A percentile compares a stretch with the other conserved stretches of the same genome.
phyloP scores from a whole-genome alignment of 1,140 invertebrate species.

The Radopholus similis region DNA sequence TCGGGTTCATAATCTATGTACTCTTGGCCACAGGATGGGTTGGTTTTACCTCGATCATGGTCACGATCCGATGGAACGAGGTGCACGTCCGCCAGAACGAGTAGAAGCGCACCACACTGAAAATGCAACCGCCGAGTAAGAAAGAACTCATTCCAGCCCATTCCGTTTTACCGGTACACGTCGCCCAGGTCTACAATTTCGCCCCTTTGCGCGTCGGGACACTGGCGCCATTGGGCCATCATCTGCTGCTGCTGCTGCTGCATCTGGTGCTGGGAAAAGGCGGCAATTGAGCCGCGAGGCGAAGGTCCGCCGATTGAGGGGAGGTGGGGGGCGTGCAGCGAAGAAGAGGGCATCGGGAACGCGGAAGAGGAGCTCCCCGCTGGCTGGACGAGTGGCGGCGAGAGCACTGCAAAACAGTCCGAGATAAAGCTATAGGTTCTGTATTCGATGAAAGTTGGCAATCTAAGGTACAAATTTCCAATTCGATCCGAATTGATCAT shows the following conservation, averaged over 20 bases:
- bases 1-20: no score
- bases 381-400: no score
- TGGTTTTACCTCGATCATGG: slow-evolving; percentile 55
- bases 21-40: no score
- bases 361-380: no score
- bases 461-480: background rate
- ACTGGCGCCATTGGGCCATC: background rate
- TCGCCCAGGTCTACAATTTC: slow-evolving; percentile 49
- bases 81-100: slow-evolving; percentile 60
- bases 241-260: slow-evolving; percentile 10
- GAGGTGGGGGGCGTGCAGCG: background rate
- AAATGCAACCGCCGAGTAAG: slow-evolving; percentile 1
- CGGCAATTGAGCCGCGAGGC: background rate
- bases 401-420: no score
- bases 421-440: background rate
- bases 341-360: background rate
- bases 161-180: slow-evolving; percentile 33
- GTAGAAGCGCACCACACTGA: slow-evolving; percentile 58
- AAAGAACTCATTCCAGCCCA: background rate
- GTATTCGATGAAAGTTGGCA: background rate
- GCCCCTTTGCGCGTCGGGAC: slow-evolving; percentile 27
- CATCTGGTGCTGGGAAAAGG: background rate
- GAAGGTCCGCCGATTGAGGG: background rate
- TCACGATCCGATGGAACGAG: slow-evolving; percentile 59
- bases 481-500: no score